These are phyloP conservation scores for Drosophila arawakana DNA, from an alignment of 1,140 invertebrate species.

Conservation along the genomic window DNA sequence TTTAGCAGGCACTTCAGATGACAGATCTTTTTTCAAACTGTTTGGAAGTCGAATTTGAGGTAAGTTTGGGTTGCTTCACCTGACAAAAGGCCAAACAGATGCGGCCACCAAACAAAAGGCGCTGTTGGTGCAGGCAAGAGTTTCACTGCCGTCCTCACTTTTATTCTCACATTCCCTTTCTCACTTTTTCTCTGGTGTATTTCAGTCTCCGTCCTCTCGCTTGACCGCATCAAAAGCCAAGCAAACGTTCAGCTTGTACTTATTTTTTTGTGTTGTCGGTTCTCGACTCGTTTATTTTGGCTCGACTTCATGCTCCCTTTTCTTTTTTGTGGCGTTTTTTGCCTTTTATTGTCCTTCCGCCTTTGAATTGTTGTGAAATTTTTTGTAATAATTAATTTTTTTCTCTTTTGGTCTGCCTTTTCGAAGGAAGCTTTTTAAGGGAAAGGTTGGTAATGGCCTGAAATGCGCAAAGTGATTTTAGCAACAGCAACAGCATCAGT, in stretches of 20 bases:
- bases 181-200: not conserved
- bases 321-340: conserved; percentile 44
- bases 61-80: conserved; percentile 48
- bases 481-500: conserved; percentile 18
- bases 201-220: conserved; percentile 21
- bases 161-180: not conserved
- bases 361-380: conserved; percentile 72
- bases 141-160: conserved; percentile 19
- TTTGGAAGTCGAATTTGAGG: conserved; percentile 8
- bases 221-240: conserved; percentile 75
- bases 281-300: conserved; percentile 58
- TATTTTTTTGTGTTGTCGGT: conserved; percentile 33
- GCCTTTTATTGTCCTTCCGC: conserved; percentile 76
- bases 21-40: conserved; percentile 24
- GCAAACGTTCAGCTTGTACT: conserved; percentile 50
- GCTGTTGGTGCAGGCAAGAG: not conserved
- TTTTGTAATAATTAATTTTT: conserved; percentile 82
- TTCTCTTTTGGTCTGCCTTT: conserved; percentile 42
- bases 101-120: conserved; percentile 50
- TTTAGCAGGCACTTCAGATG: not conserved
- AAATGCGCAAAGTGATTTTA: conserved; percentile 69
- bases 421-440: conserved; percentile 23
- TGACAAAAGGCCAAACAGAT: conserved; percentile 70
- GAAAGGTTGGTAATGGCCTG: conserved; percentile 26
- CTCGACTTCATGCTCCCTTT: conserved; percentile 32